phyloP scores from a whole-genome alignment of 2,888 invertebrate genomes.

The Noctua janthe region DNA sequence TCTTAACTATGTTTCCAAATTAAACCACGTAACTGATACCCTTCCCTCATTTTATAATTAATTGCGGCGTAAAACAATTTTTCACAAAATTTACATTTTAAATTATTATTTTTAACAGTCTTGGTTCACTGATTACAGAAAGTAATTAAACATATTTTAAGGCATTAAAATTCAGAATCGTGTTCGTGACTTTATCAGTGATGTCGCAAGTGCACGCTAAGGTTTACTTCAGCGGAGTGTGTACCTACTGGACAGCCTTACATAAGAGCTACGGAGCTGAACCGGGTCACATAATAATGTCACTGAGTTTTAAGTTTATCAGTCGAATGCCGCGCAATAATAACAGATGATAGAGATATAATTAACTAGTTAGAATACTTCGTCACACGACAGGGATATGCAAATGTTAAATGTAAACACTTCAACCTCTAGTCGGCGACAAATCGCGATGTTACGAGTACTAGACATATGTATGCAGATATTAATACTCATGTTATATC shows the following conservation, averaged over 20 bases:
- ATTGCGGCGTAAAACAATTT: neutral
- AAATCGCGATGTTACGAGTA: slow-evolving; percentile 47
- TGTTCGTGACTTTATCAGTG: slow-evolving; percentile 62
- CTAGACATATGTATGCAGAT: slow-evolving; percentile 38
- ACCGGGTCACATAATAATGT: slow-evolving; percentile 68
- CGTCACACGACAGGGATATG: slow-evolving; percentile 25
- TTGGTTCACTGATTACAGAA: slow-evolving; percentile 22
- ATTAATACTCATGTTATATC: slow-evolving; percentile 51
- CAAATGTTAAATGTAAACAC: slow-evolving; percentile 55
- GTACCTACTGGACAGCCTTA: slow-evolving; percentile 61
- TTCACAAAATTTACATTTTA: neutral
- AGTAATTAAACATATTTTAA: slow-evolving; percentile 43
- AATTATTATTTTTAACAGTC: slow-evolving; percentile 11
- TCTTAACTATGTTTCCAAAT: neutral
- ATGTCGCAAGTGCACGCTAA: slow-evolving; percentile 59
- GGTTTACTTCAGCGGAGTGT: slow-evolving; percentile 50
- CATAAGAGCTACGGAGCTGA: slow-evolving; percentile 62
- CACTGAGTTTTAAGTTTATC: slow-evolving; percentile 53
- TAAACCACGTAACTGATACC: neutral
- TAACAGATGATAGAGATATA: slow-evolving; percentile 30
- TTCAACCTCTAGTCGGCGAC: slow-evolving; percentile 28
- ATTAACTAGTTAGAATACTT: slow-evolving; percentile 35
- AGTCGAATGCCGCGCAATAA: slow-evolving; percentile 16
- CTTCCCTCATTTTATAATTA: slow-evolving; percentile 7
- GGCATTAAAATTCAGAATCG: slow-evolving; percentile 51